Conservation (phyloP, 2,797 vertebrate species). For the Tarsius wallacei region DNA sequence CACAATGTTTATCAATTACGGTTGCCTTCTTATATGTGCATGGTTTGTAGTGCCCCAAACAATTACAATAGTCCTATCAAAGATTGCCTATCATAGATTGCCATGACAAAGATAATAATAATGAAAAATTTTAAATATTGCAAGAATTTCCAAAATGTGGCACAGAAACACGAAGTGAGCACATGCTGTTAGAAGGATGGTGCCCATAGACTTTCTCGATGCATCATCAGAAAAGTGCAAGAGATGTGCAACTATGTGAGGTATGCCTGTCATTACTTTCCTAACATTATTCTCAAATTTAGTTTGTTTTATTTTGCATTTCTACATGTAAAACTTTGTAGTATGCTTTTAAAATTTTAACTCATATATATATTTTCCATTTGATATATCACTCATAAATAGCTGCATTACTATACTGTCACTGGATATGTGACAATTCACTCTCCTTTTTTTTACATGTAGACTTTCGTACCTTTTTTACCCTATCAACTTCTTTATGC, state of each 20-base stretch:
- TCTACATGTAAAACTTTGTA: background rate
- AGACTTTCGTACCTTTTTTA: background rate
- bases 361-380: background rate
- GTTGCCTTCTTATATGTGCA: background rate
- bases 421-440: background rate
- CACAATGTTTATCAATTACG: background rate
- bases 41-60: background rate
- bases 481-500: background rate
- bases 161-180: background rate
- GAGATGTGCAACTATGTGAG: background rate
- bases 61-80: background rate
- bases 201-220: background rate
- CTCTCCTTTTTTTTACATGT: background rate
- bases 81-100: background rate
- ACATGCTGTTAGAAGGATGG: background rate
- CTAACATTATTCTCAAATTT: constrained; percentile 1
- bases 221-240: background rate
- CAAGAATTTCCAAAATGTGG: background rate
- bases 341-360: background rate
- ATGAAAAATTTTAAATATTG: background rate
- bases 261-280: background rate
- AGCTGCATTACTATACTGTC: background rate
- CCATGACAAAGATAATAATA: background rate
- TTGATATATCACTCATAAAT: background rate
- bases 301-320: constrained; percentile 23